Percentiles rank a stretch among this genome's conserved stretches.
Evolutionary conservation across 2,113 vertebrate genomes (phyloP).

Genomic region (Gymnobelideus leadbeateri): DNA sequence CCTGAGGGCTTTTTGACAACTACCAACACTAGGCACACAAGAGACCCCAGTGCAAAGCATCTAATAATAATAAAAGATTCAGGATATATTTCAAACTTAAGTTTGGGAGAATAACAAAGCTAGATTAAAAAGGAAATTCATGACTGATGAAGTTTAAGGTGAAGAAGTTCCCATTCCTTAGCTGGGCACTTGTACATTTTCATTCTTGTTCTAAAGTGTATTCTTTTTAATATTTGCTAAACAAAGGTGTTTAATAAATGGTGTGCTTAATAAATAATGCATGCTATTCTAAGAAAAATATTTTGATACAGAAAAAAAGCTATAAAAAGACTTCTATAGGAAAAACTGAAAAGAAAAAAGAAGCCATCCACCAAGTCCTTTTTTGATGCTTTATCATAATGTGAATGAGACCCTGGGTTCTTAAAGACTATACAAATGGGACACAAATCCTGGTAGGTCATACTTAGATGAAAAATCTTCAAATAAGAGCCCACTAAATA

Average conservation of each 20-base stretch:
- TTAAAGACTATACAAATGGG: background rate
- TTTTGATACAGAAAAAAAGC: background rate
- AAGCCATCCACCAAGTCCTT: background rate
- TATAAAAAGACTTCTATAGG: background rate
- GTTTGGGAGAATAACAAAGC: background rate
- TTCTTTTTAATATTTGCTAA: constrained; percentile 51
- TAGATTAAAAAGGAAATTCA: background rate
- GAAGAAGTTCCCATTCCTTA: constrained; percentile 10
- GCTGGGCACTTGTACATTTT: background rate
- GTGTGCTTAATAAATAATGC: constrained; percentile 48
- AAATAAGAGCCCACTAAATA: background rate
- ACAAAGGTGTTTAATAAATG: constrained; percentile 23
- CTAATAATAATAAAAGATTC: background rate
- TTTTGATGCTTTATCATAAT: background rate
- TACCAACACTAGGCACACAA: background rate
- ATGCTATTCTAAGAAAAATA: constrained; percentile 50
- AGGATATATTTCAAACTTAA: constrained; percentile 25
- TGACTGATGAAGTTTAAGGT: background rate
- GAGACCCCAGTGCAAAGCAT: background rate
- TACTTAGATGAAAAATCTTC: background rate
- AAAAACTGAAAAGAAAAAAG: background rate
- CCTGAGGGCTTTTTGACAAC: background rate
- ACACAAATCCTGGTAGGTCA: background rate
- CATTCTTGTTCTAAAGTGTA: constrained; percentile 34
- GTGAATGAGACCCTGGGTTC: background rate